Percentiles rank a stretch among this genome's conserved stretches.
Conservation (phyloP, 64 coral and sea anemone species). For the Porites australiensis region DNA sequence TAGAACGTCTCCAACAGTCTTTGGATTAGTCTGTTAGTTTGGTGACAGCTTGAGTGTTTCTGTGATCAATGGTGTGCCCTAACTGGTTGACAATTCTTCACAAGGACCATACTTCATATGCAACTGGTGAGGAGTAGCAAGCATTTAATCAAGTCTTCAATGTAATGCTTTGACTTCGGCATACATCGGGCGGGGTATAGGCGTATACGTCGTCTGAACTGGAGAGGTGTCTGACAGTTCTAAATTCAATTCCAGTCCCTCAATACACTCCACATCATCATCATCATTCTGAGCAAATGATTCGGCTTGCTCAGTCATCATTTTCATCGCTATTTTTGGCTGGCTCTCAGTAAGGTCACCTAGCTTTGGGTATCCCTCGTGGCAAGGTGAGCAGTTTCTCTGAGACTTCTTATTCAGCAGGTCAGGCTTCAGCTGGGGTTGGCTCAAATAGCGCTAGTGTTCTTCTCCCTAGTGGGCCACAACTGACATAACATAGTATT, state of each 20-base stretch:
- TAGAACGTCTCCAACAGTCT: neutral
- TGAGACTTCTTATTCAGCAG: no score
- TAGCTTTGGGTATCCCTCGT: no score
- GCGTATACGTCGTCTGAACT: neutral
- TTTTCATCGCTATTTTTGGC: neutral
- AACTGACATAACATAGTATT: no score
- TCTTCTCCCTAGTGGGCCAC: no score
- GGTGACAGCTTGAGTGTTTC: neutral
- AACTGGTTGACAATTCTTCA: constrained; percentile 17
- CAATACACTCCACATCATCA: constrained; percentile 1
- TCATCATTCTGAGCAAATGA: constrained; percentile 28
- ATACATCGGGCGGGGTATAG: no score
- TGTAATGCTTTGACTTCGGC: no score
- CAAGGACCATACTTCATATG: constrained; percentile 16
- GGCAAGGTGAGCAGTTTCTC: no score
- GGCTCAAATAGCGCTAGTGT: no score
- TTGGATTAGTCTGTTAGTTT: neutral
- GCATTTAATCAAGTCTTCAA: no score
- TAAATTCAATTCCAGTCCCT: neutral
- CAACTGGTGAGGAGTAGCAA: no score
- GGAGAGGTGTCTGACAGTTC: neutral
- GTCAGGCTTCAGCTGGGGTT: no score
- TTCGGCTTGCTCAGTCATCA: neutral
- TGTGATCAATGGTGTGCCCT: neutral
- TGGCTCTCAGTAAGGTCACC: neutral